Percentiles rank a stretch among this genome's conserved stretches.
These are phyloP conservation scores for Drosophila oshimai DNA, from an alignment of 1,140 invertebrate species.

Conservation along the genomic window DNA sequence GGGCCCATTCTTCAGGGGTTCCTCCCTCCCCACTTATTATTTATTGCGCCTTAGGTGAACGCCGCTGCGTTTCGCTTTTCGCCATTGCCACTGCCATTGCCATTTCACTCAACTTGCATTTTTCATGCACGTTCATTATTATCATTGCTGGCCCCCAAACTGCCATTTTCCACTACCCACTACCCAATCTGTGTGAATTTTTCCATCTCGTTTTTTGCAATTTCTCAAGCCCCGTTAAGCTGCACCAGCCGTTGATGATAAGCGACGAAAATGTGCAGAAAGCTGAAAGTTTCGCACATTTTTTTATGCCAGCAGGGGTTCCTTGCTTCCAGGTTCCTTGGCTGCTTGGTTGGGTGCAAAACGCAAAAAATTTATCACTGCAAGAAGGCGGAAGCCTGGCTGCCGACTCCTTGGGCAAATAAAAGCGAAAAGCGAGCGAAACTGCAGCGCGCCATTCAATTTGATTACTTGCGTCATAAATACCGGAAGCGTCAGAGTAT, in stretches of 20 bases:
- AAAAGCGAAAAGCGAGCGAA: slow-evolving; percentile 65
- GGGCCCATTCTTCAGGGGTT: slow-evolving; percentile 55
- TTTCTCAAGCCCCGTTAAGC: slow-evolving; percentile 44
- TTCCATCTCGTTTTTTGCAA: slow-evolving; percentile 9
- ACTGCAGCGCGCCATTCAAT: slow-evolving; percentile 77
- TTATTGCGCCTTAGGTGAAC: slow-evolving; percentile 77
- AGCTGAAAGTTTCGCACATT: slow-evolving; percentile 78
- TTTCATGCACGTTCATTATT: slow-evolving; percentile 80
- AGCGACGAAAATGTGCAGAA: slow-evolving; percentile 79
- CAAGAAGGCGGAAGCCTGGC: slow-evolving; percentile 23
- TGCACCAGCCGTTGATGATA: slow-evolving; percentile 70
- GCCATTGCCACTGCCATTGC: no score
- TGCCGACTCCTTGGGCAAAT: slow-evolving; percentile 55
- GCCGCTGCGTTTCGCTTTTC: slow-evolving; percentile 31
- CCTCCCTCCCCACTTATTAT: slow-evolving; percentile 60
- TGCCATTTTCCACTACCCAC: slow-evolving; percentile 10
- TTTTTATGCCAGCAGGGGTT: slow-evolving; percentile 62
- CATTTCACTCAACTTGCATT: slow-evolving; percentile 75
- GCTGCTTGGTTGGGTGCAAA: no score
- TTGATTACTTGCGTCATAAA: slow-evolving; percentile 81
- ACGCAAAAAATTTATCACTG: slow-evolving; percentile 73
- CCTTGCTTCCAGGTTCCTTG: no score
- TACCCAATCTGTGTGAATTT: background rate
- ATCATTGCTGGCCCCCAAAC: slow-evolving; percentile 53
- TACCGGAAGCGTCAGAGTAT: slow-evolving; percentile 78